A percentile compares a stretch with the other conserved stretches of the same genome.
Conservation (phyloP, 2,797 vertebrate genomes). For the Rhynchonycteris naso region DNA sequence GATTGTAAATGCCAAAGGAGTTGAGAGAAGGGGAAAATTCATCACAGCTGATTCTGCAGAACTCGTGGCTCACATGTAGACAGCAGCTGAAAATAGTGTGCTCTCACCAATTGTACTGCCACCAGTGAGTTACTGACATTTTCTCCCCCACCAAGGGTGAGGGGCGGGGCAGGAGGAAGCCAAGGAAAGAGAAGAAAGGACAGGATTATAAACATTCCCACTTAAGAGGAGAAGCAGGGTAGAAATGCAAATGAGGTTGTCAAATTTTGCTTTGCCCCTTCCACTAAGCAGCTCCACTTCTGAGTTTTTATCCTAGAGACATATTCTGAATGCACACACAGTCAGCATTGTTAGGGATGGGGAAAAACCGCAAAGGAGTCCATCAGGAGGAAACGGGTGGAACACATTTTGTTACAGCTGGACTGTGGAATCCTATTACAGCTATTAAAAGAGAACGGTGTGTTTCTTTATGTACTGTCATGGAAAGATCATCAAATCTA, state of each 20-base stretch:
- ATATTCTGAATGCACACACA: neutral
- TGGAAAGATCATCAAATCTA: conserved; percentile 40
- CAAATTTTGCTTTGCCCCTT: conserved; percentile 41
- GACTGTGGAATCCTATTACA: neutral
- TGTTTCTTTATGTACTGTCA: conserved; percentile 58
- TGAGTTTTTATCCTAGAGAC: conserved; percentile 48
- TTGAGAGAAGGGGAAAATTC: conserved; percentile 24
- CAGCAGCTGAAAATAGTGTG: neutral
- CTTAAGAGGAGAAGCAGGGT: neutral
- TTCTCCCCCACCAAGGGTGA: neutral
- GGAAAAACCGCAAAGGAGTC: neutral
- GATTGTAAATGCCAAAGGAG: conserved; percentile 28
- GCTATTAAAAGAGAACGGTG: conserved; percentile 44
- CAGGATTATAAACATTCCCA: neutral
- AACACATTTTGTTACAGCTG: conserved; percentile 56
- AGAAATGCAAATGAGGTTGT: conserved; percentile 43
- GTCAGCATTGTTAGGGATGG: neutral
- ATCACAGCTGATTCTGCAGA: conserved; percentile 55
- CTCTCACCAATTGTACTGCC: neutral
- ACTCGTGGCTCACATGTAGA: neutral
- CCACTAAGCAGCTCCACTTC: neutral
- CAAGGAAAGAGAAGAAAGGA: neutral
- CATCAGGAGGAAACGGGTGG: conserved; percentile 32
- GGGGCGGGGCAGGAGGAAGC: neutral
- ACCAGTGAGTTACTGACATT: neutral